Evolutionary conservation across 2,888 invertebrate species (phyloP).

Genomic region (Sarcophaga caerulescens): DNA sequence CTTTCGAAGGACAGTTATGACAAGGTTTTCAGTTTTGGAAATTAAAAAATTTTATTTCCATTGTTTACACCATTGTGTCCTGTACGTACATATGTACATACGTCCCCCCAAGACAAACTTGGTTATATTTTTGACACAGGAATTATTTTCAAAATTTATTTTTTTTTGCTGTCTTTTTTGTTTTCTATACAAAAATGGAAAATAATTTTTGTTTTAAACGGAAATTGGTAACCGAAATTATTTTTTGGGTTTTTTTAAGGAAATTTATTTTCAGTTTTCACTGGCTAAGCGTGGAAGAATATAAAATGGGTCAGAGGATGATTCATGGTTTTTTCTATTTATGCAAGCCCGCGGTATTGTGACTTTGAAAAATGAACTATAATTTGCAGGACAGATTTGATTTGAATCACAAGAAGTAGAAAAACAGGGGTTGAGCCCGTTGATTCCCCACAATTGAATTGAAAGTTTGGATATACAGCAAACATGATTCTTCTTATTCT

Average conservation of each 20-base stretch:
- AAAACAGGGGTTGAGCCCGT: too few species aligned
- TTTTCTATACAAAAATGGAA: not conserved
- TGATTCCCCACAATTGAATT: too few species aligned
- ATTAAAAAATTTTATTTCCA: not conserved
- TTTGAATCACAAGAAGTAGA: too few species aligned
- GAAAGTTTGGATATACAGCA: too few species aligned
- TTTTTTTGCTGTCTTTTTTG: not conserved
- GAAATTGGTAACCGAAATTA: not conserved
- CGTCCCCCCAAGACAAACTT: too few species aligned
- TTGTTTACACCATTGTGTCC: not conserved
- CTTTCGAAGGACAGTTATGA: conserved; percentile 33
- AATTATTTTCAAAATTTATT: not conserved
- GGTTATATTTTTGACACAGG: not conserved
- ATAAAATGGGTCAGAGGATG: too few species aligned
- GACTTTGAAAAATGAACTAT: too few species aligned
- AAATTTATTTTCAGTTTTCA: not conserved
- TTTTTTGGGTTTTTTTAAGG: not conserved
- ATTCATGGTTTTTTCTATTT: too few species aligned
- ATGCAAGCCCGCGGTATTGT: too few species aligned
- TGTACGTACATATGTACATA: too few species aligned
- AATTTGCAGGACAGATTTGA: too few species aligned
- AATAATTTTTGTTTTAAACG: not conserved
- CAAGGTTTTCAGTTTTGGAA: not conserved
- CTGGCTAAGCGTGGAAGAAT: not conserved
- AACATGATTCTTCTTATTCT: too few species aligned